Conservation (phyloP, 64 coral and sea anemone species). For the Anthopleura sola region DNA sequence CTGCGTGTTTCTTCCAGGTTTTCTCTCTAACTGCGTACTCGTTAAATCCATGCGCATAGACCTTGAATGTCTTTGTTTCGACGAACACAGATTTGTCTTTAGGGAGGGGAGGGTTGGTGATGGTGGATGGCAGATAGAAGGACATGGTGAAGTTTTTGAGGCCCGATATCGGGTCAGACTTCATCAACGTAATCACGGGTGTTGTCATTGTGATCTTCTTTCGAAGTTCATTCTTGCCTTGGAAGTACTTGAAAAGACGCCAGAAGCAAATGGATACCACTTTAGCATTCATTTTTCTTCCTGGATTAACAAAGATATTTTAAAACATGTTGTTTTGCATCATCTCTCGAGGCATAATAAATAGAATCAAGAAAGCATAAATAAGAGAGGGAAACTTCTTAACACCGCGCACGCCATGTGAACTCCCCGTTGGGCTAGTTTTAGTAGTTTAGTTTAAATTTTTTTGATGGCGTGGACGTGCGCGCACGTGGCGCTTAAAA, state of each 20-base stretch:
- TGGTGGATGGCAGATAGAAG: not conserved
- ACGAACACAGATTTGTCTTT: not conserved
- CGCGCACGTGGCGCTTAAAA: too few relatives aligned
- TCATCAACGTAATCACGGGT: not conserved
- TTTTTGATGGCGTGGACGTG: too few relatives aligned
- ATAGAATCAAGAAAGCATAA: too few relatives aligned
- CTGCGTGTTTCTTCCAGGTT: not conserved
- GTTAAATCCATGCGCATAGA: not conserved
- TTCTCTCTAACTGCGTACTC: not conserved
- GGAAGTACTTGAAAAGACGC: slow-evolving; percentile 24
- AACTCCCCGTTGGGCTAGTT: too few relatives aligned
- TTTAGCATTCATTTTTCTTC: not conserved
- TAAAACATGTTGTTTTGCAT: too few relatives aligned
- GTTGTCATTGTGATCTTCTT: slow-evolving; percentile 16
- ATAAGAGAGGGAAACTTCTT: too few relatives aligned
- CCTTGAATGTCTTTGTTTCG: not conserved
- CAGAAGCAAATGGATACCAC: not conserved
- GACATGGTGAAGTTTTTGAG: slow-evolving; percentile 24
- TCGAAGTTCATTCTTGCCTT: not conserved
- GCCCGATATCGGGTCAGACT: not conserved
- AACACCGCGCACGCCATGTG: too few relatives aligned
- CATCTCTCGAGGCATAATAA: too few relatives aligned
- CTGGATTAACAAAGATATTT: not conserved
- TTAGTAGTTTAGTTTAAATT: too few relatives aligned
- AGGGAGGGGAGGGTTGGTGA: not conserved